phyloP scores from a whole-genome alignment of 1,140 invertebrate genomes.

The Drosophila oshimai region DNA sequence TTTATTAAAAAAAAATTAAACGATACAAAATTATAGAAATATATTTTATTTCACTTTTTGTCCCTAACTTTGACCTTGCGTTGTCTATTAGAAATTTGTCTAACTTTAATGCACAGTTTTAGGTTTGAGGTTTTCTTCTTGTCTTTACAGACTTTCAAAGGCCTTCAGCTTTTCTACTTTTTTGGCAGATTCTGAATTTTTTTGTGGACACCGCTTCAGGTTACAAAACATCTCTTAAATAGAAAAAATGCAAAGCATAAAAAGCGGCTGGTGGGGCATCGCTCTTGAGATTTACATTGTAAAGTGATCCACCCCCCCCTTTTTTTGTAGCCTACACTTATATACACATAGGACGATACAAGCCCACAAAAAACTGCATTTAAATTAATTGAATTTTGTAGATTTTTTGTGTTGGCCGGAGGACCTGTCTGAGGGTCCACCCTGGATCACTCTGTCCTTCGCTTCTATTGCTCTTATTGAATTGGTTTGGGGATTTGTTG shows the following conservation, averaged over 20 bases:
- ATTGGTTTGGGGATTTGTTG: conserved; percentile 77
- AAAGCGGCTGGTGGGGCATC: conserved; percentile 58
- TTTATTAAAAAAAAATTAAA: no score
- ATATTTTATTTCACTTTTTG: no score
- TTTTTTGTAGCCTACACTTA: not conserved
- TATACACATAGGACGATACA: conserved; percentile 3
- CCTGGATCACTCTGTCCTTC: not conserved
- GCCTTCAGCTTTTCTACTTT: conserved; percentile 5
- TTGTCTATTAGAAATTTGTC: not conserved
- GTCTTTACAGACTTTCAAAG: conserved; percentile 8
- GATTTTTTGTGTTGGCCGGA: conserved; percentile 39
- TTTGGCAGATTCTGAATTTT: conserved; percentile 23
- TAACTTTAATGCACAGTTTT: conserved; percentile 1
- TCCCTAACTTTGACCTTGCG: no score
- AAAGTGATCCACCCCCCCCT: conserved; percentile 61
- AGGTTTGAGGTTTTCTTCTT: not conserved
- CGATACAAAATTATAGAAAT: no score
- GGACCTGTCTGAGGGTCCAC: not conserved
- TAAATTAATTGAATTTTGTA: conserved; percentile 79
- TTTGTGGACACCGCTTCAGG: conserved; percentile 38
- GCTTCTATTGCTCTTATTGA: conserved; percentile 73
- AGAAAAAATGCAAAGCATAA: conserved; percentile 50
- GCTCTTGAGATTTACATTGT: conserved; percentile 81
- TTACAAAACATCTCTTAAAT: conserved; percentile 63
- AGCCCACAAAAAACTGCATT: conserved; percentile 69